Evolutionary conservation across 1,140 invertebrate genomes (phyloP).

Genomic region (Palaemon carinicauda): DNA sequence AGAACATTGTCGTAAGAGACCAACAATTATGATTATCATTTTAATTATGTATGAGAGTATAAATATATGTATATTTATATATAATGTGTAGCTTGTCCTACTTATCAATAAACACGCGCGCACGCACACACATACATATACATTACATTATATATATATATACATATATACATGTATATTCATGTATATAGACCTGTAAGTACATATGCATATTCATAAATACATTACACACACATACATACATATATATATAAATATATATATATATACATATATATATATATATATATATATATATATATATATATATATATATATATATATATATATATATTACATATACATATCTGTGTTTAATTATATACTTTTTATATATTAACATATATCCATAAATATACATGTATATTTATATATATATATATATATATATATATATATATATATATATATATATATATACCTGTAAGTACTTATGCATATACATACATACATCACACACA

Average conservation of each 20-base stretch:
- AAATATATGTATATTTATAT: conserved; percentile 1
- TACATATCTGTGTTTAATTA: too few species aligned
- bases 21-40: too few species aligned
- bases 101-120: too few species aligned
- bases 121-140: too few species aligned
- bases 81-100: too few species aligned
- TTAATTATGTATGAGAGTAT: too few species aligned
- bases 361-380: neutral
- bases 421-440: neutral
- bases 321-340: neutral
- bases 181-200: too few species aligned
- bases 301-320: too few species aligned
- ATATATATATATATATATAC: too few species aligned
- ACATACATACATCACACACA: too few species aligned
- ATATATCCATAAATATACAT: neutral
- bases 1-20: too few species aligned
- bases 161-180: neutral
- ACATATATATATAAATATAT: neutral
- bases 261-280: neutral
- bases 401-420: neutral
- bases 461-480: too few species aligned
- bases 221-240: neutral
- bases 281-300: neutral
- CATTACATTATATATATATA: neutral
- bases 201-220: neutral